A percentile compares a stretch with the other conserved stretches of the same genome.
Conservation (phyloP, 2,113 vertebrate genomes). For the human region GRCh38 chr7:84916001-84916500, state of each 20-base stretch:
- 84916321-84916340: neutral
- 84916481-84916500: neutral
- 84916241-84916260: neutral
- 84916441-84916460: neutral
- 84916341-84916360: neutral
- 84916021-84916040: neutral
- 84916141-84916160: neutral
- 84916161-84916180: neutral
- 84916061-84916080: neutral
- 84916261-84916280: neutral
- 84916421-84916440: neutral
- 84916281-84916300: neutral
- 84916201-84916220: neutral
- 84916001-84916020: neutral
- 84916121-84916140: neutral
- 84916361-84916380: neutral
- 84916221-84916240: neutral
- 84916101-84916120: neutral
- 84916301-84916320: neutral
- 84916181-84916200: neutral
- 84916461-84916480: neutral
- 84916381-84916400: neutral
- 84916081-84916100: neutral
- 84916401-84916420: neutral
- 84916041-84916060: rapidly evolving